Percentiles rank a stretch among this genome's conserved stretches.
Evolutionary conservation across 2,888 invertebrate species (phyloP).

Genomic region (Argyresthia goedartella): DNA sequence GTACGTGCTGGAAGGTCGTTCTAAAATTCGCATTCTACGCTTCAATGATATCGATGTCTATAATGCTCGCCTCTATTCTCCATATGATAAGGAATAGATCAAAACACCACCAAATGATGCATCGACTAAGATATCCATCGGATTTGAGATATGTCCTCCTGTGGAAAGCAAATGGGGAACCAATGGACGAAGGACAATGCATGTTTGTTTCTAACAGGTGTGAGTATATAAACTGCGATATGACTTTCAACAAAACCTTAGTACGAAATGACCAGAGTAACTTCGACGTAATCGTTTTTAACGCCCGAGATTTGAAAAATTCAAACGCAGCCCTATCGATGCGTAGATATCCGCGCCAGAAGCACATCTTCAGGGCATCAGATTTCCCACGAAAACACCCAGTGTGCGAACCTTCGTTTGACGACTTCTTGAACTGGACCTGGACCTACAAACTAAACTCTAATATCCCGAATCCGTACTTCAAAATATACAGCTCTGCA

Average conservation of each 20-base stretch:
- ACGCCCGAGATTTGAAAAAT: slow-evolving; percentile 6
- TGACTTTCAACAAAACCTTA: slow-evolving; percentile 37
- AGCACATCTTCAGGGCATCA: slow-evolving; percentile 44
- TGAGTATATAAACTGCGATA: slow-evolving; percentile 41
- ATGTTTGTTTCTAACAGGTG: slow-evolving; percentile 47
- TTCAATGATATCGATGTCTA: no score
- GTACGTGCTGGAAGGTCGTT: no score
- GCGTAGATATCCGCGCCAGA: slow-evolving; percentile 24
- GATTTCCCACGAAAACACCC: slow-evolving; percentile 38
- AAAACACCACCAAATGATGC: not conserved
- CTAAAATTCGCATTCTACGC: no score
- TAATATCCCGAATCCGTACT: slow-evolving; percentile 42
- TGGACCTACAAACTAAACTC: slow-evolving; percentile 57
- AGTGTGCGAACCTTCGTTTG: slow-evolving; percentile 35
- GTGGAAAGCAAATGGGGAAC: slow-evolving; percentile 24
- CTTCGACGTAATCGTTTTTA: slow-evolving; percentile 29
- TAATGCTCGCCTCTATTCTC: slow-evolving; percentile 12
- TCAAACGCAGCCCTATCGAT: not conserved
- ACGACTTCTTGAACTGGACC: slow-evolving; percentile 54
- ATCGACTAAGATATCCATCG: slow-evolving; percentile 24
- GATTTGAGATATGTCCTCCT: slow-evolving; percentile 52
- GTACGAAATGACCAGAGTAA: slow-evolving; percentile 22
- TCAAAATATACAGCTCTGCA: slow-evolving; percentile 26
- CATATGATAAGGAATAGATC: slow-evolving; percentile 17
- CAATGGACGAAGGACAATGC: slow-evolving; percentile 25